Percentiles rank a stretch among this genome's conserved stretches.
Conservation (phyloP, 2,888 invertebrate genomes). For the Lapara coniferarum region DNA sequence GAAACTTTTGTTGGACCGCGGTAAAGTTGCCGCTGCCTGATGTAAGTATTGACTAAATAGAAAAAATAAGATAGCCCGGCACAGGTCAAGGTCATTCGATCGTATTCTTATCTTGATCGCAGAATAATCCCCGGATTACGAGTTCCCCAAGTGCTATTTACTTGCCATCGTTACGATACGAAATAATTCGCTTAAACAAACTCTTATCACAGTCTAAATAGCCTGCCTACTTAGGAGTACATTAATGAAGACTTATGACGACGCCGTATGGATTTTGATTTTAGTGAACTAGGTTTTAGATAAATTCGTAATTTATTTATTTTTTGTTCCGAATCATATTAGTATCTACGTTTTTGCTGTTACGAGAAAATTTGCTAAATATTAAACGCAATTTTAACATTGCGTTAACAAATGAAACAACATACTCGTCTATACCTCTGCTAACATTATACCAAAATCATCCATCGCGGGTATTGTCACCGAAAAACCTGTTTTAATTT, state of each 20-base stretch:
- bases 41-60: too few relatives aligned
- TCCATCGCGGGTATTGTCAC: too few relatives aligned
- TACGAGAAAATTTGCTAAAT: background rate
- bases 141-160: conserved; percentile 39
- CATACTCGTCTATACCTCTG: too few relatives aligned
- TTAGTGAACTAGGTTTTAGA: background rate
- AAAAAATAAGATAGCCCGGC: too few relatives aligned
- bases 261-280: background rate
- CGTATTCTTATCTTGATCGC: too few relatives aligned
- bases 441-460: too few relatives aligned
- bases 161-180: conserved; percentile 26
- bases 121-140: conserved; percentile 45
- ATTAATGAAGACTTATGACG: conserved; percentile 27
- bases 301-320: background rate
- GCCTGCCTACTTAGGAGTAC: background rate
- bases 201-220: conserved; percentile 29
- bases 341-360: background rate
- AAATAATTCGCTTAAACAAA: conserved; percentile 35
- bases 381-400: too few relatives aligned
- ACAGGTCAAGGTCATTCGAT: too few relatives aligned
- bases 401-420: too few relatives aligned
- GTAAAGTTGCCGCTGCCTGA: too few relatives aligned
- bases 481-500: too few relatives aligned
- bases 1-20: too few relatives aligned
- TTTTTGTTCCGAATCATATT: background rate